phyloP scores from a whole-genome alignment of 2,888 invertebrate species.

The Erebia aethiops region DNA sequence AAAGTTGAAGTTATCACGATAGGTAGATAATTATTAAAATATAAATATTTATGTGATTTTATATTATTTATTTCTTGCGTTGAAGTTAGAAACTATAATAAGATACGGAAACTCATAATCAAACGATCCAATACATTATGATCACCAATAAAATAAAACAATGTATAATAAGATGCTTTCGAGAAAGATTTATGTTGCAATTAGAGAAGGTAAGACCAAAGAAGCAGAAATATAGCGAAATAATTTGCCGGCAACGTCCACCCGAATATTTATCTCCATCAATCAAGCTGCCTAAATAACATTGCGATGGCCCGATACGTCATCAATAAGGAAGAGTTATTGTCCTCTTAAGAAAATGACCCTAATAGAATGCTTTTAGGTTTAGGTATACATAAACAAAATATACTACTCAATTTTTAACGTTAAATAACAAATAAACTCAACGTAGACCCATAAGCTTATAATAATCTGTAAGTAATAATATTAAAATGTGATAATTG shows the following conservation, averaged over 20 bases:
- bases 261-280: conserved; percentile 71
- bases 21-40: too few relatives aligned
- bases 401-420: not conserved
- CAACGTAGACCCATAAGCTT: too few relatives aligned
- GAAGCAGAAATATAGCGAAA: conserved; percentile 24
- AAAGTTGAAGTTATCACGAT: too few relatives aligned
- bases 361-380: conserved; percentile 24
- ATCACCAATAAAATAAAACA: too few relatives aligned
- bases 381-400: conserved; percentile 19
- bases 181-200: conserved; percentile 66
- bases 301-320: conserved; percentile 56
- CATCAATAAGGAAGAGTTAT: conserved; percentile 60
- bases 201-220: conserved; percentile 57
- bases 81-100: too few relatives aligned
- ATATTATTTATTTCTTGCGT: too few relatives aligned
- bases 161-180: conserved; percentile 43
- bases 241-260: conserved; percentile 41
- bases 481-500: too few relatives aligned
- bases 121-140: too few relatives aligned
- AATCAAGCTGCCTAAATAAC: conserved; percentile 69
- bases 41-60: too few relatives aligned
- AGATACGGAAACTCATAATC: too few relatives aligned
- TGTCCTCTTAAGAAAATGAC: conserved; percentile 42
- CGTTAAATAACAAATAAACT: too few relatives aligned
- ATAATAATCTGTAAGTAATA: too few relatives aligned